These are phyloP conservation scores for Eunapius fragilis DNA, from an alignment of 37 sponge, comb jelly and placozoan species.

Conservation along the genomic window DNA sequence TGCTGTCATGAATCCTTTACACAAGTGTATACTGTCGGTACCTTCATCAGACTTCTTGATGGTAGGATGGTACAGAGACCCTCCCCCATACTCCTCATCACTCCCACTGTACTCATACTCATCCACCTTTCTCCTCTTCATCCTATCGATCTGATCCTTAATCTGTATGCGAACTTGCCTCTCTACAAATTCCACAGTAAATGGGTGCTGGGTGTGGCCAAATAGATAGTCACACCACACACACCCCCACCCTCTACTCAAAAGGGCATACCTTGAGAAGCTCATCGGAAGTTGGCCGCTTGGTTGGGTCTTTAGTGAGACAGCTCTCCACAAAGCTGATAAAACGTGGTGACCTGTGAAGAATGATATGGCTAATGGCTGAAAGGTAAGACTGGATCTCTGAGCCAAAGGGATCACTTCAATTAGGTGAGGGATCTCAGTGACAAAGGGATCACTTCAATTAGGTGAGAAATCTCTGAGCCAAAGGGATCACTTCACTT, in stretches of 20 bases:
- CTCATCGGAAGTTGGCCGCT: conserved; percentile 87
- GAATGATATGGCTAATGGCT: no score
- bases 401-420: no score
- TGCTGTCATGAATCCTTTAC: no score
- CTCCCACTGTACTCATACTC: conserved; percentile 66
- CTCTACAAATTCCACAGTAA: conserved; percentile 67
- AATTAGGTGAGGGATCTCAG: no score
- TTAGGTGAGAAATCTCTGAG: no score
- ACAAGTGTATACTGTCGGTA: no score
- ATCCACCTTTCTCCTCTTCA: conserved; percentile 67
- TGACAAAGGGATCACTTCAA: no score
- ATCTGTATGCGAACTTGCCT: conserved; percentile 72
- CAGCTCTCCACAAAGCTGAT: conserved; percentile 83
- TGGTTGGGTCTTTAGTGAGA: conserved; percentile 81
- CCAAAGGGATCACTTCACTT: no score
- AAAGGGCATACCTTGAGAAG: conserved; percentile 80
- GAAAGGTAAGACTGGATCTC: no score
- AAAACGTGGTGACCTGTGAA: conserved; percentile 61
- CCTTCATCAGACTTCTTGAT: conserved; percentile 56
- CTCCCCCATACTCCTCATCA: conserved; percentile 57
- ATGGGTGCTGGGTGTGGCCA: conserved; percentile 38
- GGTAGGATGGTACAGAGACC: conserved; percentile 61
- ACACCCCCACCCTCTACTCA: no score
- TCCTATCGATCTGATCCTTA: conserved; percentile 83
- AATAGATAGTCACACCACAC: no score